These are phyloP conservation scores for Narcine bancroftii DNA, from an alignment of 2,113 vertebrate species.

Conservation along the genomic window DNA sequence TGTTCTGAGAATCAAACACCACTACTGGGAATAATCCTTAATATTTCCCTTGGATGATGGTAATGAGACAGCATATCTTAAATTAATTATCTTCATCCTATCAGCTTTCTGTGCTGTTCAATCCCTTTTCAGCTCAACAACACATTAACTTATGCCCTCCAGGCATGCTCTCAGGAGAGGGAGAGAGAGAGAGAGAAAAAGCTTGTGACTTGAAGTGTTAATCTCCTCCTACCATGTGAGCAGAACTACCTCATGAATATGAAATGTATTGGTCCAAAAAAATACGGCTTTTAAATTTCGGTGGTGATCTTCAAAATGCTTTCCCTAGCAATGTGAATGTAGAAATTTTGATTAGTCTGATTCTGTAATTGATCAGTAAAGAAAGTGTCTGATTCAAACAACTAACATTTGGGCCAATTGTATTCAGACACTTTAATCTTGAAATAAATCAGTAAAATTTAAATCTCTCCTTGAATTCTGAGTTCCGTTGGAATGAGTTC, in stretches of 20 bases:
- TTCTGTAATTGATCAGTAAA: background rate
- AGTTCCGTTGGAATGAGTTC: background rate
- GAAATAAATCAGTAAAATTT: background rate
- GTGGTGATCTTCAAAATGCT: background rate
- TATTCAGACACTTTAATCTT: background rate
- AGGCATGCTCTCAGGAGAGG: background rate
- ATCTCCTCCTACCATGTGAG: background rate
- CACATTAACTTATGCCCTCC: background rate
- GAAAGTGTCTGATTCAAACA: background rate
- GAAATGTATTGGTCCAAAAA: background rate
- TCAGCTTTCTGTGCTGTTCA: background rate
- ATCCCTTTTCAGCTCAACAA: background rate
- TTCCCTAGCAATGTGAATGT: background rate
- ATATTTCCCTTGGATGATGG: constrained; percentile 6
- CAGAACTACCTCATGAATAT: background rate
- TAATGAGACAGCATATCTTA: background rate
- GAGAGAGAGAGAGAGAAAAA: no score
- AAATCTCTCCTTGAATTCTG: background rate
- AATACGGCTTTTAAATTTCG: background rate
- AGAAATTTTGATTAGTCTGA: background rate
- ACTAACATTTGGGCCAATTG: background rate
- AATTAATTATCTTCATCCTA: constrained; percentile 9
- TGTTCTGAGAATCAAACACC: background rate
- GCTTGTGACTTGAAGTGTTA: background rate
- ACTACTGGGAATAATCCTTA: background rate